Evolutionary conservation across 2,113 vertebrate species (phyloP), one percentile per base, ranked within the genome.

Genomic region (Nansenia antarctica): DNA sequence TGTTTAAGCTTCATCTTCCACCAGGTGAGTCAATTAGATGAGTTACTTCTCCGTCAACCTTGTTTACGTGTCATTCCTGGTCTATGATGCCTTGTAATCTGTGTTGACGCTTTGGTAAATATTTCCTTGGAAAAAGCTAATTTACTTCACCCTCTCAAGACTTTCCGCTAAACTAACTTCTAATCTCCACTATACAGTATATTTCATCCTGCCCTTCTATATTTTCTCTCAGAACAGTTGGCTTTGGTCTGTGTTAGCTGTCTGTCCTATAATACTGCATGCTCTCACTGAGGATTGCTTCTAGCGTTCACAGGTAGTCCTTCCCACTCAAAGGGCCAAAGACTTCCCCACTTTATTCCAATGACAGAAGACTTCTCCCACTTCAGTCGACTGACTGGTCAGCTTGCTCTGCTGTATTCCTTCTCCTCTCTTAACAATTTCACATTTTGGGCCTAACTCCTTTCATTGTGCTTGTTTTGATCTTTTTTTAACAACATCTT

Each of bases 1-100:
- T 99, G 82, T 99, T 97, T 92, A 99, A 99, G 84, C 84, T 99
- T 72, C 96, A 99, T 79, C 92, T 98, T 73, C 95, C 95, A 74
- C 95, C 96, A 89, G 98, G 97, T 98, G 86, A 92, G 90, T 83
- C 15, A 31, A 18, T 12, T 58, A 15, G 15, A 11, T 67, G 49
- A 26, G 27, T 3, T 29, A 1, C 32, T 31, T 65, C 24, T 39
- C 32, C 37, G 29, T 18, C 24, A 42, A 45, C 58, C 34, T n/a
- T n/a, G n/a, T n/a, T n/a, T n/a, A 58, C 31, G 9, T 55, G 24
- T 11, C 26, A 29, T 11, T 14, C 14, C 30, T 30, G 6, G 5
- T 49, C n/a, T 20, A 7, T 9, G 45, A 49, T 49, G 20, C 45
- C 20, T n/a, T 49, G n/a, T 49, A 18, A 15, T 42, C 15, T 42